Conservation (phyloP, 2,888 invertebrate species). For the Andricus curvator region DNA sequence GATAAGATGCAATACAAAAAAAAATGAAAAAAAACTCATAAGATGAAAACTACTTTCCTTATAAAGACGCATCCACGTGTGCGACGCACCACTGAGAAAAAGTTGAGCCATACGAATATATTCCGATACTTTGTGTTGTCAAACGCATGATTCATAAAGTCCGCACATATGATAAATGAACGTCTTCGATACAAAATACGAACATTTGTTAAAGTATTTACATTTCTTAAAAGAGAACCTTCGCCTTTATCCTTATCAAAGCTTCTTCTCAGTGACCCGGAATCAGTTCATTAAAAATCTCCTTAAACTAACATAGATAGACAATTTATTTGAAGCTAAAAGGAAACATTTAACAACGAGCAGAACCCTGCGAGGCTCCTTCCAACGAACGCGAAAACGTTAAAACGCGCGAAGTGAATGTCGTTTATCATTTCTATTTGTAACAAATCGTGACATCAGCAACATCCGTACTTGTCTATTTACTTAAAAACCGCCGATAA, state of each 20-base stretch:
- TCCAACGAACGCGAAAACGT: slow-evolving; percentile 39
- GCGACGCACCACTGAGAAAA: slow-evolving; percentile 39
- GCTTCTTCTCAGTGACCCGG: slow-evolving; percentile 41
- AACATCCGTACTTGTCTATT: slow-evolving; percentile 44
- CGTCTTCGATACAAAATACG: slow-evolving; percentile 32
- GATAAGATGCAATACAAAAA: slow-evolving; percentile 1
- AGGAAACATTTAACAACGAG: slow-evolving; percentile 66
- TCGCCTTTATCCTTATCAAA: slow-evolving; percentile 29
- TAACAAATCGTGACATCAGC: slow-evolving; percentile 42
- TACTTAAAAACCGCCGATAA: slow-evolving; percentile 43
- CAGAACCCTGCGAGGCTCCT: slow-evolving; percentile 58
- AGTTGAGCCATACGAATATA: slow-evolving; percentile 36
- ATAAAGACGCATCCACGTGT: slow-evolving; percentile 26
- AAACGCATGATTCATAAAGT: slow-evolving; percentile 24
- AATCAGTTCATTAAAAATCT: slow-evolving; percentile 37
- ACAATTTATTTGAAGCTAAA: slow-evolving; percentile 48
- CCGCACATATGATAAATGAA: slow-evolving; percentile 19
- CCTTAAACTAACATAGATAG: slow-evolving; percentile 41
- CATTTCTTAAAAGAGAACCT: slow-evolving; percentile 28
- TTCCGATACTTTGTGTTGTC: slow-evolving; percentile 34
- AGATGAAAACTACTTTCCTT: background rate
- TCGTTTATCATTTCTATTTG: slow-evolving; percentile 33
- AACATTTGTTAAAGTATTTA: slow-evolving; percentile 35
- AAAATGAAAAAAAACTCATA: background rate
- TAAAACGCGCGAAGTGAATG: slow-evolving; percentile 38